These are phyloP conservation scores for Crotalus tigris DNA, from an alignment of 2,113 vertebrate species.

Conservation along the genomic window DNA sequence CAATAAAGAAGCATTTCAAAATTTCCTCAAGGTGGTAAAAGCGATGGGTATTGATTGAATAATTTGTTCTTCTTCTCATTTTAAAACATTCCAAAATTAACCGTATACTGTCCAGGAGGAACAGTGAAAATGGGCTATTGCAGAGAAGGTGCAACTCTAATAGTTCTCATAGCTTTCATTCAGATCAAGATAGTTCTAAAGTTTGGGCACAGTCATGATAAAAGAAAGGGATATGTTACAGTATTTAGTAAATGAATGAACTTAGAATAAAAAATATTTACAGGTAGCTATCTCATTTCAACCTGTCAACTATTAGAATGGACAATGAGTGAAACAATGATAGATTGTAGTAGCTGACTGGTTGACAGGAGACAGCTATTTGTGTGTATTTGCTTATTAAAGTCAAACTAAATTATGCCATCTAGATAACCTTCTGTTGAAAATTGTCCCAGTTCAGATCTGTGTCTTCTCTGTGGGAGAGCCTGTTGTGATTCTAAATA, in stretches of 20 bases:
- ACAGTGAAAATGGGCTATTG: not conserved
- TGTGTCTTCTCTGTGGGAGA: not conserved
- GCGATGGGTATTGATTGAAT: not conserved
- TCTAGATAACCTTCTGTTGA: not conserved
- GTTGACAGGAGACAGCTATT: not conserved
- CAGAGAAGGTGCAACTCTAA: not conserved
- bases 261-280: not conserved
- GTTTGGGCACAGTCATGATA: not conserved
- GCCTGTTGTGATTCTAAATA: not conserved
- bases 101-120: not conserved
- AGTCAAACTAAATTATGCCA: not conserved
- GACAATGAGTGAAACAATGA: not conserved
- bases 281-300: not conserved
- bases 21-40: not conserved
- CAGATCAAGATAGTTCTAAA: not conserved
- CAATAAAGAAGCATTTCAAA: not conserved
- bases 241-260: not conserved
- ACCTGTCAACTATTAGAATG: not conserved
- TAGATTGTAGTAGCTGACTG: not conserved
- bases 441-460: not conserved
- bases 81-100: not conserved
- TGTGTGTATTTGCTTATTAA: not conserved
- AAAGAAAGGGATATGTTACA: not conserved
- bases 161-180: not conserved
- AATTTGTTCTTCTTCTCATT: not conserved